Conservation (phyloP, 2,113 vertebrate species). For the Corydoras sp. region DNA sequence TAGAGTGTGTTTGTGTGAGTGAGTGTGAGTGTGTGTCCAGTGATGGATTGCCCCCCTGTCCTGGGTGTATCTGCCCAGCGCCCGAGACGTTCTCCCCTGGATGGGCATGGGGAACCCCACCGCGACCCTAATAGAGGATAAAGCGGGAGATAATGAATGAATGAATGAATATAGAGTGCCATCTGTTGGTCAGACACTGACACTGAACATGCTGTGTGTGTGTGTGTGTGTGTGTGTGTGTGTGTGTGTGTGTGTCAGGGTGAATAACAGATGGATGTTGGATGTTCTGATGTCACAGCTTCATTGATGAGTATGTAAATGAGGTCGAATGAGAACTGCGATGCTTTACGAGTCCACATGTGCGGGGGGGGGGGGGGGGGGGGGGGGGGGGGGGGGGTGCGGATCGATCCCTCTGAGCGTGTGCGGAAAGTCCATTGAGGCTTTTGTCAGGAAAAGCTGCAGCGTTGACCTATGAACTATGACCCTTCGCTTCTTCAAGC, state of each 20-base stretch:
- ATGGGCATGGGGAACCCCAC: no score
- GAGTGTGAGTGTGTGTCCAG: no score
- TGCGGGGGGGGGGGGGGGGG: constrained; percentile 41
- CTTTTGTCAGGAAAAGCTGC: constrained; percentile 65
- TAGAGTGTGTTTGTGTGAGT: no score
- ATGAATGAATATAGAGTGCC: no score
- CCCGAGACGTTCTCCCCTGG: no score
- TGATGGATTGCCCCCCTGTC: no score
- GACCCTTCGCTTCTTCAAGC: constrained; percentile 52
- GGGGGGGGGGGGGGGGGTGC: constrained; percentile 46
- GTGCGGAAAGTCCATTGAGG: constrained; percentile 59
- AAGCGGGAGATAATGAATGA: no score
- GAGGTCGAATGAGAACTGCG: constrained; percentile 48
- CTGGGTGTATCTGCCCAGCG: no score
- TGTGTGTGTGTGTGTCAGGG: background rate
- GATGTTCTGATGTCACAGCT: constrained; percentile 42
- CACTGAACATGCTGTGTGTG: no score
- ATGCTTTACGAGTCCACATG: constrained; percentile 26
- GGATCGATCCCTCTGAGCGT: constrained; percentile 56
- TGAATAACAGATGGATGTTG: constrained; percentile 62
- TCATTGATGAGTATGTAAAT: constrained; percentile 54
- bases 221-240: no score
- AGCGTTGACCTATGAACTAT: constrained; percentile 69
- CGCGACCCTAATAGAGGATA: no score
- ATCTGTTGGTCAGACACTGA: no score